phyloP scores from a whole-genome alignment of 1,140 invertebrate genomes.

The Augochlora pura region DNA sequence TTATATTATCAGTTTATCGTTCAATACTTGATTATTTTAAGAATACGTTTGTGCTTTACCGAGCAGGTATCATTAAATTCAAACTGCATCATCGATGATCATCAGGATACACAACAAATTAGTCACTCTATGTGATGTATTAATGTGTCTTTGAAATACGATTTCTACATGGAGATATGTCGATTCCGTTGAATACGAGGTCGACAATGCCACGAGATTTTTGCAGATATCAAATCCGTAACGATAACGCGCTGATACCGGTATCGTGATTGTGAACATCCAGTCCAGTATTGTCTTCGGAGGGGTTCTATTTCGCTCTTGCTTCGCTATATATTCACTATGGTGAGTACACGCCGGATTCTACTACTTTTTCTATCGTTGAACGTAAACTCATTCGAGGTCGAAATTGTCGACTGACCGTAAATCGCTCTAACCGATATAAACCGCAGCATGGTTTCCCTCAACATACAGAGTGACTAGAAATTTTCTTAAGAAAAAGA shows the following conservation, averaged over 20 bases:
- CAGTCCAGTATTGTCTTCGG: conserved; percentile 25
- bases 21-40: neutral
- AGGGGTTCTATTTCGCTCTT: conserved; percentile 2
- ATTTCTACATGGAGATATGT: neutral
- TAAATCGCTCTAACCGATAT: conserved; percentile 13
- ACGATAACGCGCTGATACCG: conserved; percentile 61
- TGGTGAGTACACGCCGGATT: conserved; percentile 51
- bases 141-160: neutral
- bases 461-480: neutral
- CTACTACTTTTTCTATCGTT: conserved; percentile 3
- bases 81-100: neutral
- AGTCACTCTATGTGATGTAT: neutral
- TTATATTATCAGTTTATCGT: neutral
- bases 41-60: neutral
- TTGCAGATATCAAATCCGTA: conserved; percentile 43
- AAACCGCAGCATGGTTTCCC: conserved; percentile 16
- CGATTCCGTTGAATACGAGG: conserved; percentile 4
- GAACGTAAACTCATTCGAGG: conserved; percentile 4
- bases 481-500: too few relatives aligned
- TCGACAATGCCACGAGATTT: conserved; percentile 43
- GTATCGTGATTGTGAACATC: conserved; percentile 49
- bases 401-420: conserved; percentile 12
- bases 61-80: neutral
- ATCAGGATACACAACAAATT: neutral
- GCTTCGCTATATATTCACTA: conserved; percentile 29